Evolutionary conservation across 2,113 vertebrate species (phyloP).

Genomic region (Eptesicus fuscus): DNA sequence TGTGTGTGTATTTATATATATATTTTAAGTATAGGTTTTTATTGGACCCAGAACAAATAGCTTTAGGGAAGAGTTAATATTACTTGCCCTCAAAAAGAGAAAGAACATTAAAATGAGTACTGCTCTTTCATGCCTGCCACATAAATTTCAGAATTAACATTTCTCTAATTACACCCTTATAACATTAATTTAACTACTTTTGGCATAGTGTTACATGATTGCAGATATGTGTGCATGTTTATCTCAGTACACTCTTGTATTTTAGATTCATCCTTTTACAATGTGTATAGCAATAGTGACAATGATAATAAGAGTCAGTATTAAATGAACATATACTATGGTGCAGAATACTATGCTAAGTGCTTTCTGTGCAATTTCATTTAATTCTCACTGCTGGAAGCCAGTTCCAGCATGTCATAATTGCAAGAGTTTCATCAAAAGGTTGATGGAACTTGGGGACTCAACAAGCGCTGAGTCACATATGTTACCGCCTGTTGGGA

Average conservation of each 20-base stretch:
- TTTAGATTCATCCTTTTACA: slow-evolving; percentile 7
- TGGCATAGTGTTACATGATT: neutral
- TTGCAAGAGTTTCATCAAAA: no score
- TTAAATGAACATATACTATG: neutral
- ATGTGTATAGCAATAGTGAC: neutral
- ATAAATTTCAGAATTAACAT: neutral
- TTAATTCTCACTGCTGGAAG: neutral
- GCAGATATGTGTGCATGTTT: neutral
- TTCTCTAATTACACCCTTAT: neutral
- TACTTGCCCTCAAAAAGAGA: neutral
- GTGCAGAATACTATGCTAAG: neutral
- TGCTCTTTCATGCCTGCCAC: neutral
- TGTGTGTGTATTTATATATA: no score
- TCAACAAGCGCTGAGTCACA: no score
- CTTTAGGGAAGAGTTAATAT: neutral
- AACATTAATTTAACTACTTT: slow-evolving; percentile 3
- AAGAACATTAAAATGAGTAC: neutral
- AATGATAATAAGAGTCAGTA: neutral
- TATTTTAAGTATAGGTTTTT: neutral
- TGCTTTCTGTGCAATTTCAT: neutral
- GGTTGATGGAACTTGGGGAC: no score
- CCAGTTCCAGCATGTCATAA: no score
- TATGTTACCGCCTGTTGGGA: no score
- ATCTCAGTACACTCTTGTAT: neutral
- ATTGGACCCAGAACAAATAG: neutral